phyloP scores from a whole-genome alignment of 2,113 vertebrate species.

The Mesitornis unicolor region DNA sequence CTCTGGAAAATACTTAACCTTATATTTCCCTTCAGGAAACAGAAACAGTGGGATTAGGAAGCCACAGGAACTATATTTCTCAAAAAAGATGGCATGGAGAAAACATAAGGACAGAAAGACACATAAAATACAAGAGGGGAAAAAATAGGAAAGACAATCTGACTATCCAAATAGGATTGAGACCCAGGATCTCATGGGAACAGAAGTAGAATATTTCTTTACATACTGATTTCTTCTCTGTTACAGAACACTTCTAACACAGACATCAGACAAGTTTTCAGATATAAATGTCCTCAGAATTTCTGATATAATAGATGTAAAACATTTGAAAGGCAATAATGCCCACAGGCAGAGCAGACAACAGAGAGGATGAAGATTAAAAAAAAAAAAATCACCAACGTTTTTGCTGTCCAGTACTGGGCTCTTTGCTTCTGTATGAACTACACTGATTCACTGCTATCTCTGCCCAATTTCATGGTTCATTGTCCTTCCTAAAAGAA shows the following conservation, averaged over 20 bases:
- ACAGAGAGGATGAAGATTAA: not conserved
- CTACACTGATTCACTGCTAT: not conserved
- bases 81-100: not conserved
- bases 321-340: not conserved
- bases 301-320: not conserved
- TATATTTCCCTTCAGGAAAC: not conserved
- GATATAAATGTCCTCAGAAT: not conserved
- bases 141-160: not conserved
- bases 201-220: not conserved
- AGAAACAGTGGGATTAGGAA: not conserved
- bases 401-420: not conserved
- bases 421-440: not conserved
- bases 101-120: not conserved
- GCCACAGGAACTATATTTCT: not conserved
- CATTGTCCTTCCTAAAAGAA: constrained; percentile 11
- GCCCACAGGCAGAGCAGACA: not conserved
- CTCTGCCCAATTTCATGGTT: constrained; percentile 41
- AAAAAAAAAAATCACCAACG: not conserved
- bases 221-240: not conserved
- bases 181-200: not conserved
- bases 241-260: not conserved
- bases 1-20: not conserved
- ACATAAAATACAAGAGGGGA: not conserved
- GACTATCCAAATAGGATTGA: not conserved
- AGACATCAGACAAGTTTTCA: not conserved